phyloP scores from a whole-genome alignment of 2,888 invertebrate genomes.

The Aphidius colemani region DNA sequence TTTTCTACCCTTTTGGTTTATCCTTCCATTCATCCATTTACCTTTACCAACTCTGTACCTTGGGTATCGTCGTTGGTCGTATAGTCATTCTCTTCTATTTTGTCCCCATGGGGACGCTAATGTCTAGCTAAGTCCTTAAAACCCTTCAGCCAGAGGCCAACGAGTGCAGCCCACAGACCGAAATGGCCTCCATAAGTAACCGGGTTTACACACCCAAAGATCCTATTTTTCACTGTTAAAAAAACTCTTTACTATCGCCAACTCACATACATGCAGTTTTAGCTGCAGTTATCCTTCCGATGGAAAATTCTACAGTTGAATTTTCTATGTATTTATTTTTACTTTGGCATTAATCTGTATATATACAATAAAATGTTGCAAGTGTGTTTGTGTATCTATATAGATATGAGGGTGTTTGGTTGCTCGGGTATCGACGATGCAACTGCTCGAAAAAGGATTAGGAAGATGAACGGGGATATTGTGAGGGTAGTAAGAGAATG shows the following conservation, averaged over 20 bases:
- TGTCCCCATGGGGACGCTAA: slow-evolving; percentile 54
- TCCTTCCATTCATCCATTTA: slow-evolving; percentile 29
- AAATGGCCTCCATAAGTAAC: slow-evolving; percentile 60
- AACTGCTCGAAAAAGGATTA: slow-evolving; percentile 45
- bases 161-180: slow-evolving; percentile 49
- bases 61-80: too few species aligned
- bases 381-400: too few species aligned
- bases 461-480: slow-evolving; percentile 43
- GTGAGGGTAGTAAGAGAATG: background rate
- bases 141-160: slow-evolving; percentile 49
- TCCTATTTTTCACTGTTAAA: slow-evolving; percentile 58
- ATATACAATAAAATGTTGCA: too few species aligned
- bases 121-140: slow-evolving; percentile 60
- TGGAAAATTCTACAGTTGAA: slow-evolving; percentile 2
- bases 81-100: slow-evolving; percentile 23
- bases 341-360: too few species aligned
- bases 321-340: slow-evolving; percentile 7
- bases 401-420: background rate
- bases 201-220: slow-evolving; percentile 59
- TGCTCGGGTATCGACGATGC: slow-evolving; percentile 42
- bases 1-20: slow-evolving; percentile 26
- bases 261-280: too few species aligned
- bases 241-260: slow-evolving; percentile 43
- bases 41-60: slow-evolving; percentile 2
- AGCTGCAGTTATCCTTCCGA: too few species aligned